Evolutionary conservation across 1,140 invertebrate species (phyloP), one percentile per base, ranked within the genome.

Genomic region (Drosophila biarmipes): DNA sequence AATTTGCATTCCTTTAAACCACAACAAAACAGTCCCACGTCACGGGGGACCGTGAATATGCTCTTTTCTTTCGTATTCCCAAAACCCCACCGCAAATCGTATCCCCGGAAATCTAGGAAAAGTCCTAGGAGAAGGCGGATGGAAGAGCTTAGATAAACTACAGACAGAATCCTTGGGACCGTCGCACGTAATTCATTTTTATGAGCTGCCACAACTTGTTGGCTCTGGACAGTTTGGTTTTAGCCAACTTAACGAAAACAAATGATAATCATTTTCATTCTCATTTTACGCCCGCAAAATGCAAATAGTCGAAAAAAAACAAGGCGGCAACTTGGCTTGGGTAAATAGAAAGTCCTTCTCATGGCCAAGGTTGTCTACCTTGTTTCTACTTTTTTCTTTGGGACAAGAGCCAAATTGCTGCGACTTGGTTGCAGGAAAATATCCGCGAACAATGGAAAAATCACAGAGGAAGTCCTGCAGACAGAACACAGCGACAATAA

Each of bases 161-260:
- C 17, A 10, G n/a, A 19, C 17, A 10, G n/a, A 19, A 62, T 73
- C 51, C 68, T 73, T 38, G 53, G 61, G 35, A 35, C 37, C 48
- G 29, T 45, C 51, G 45, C 54, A 76, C 55, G 82, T 87, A 87
- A 87, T 87, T 87, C 84, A 87, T 82, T 87, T 87, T 87, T 87
- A 87, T 86, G 78, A 82, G 80, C 59, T 82, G 80, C 80, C 76
- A 77, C 80, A 78, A 85, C 64, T 82, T 78, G 58, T 71, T 78
- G 66, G 78, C 51, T 80, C 54, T 56, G 73, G 73, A 78, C 64
- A 69, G 67, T 62, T 46, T 54, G 56, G 52, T 54, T 61, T 54
- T 49, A 49, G 76, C 29, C 42, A 54, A 56, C 51, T 75, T 74
- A 87, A 87, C 84, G 75, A 78, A 82, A 89, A 87, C 75, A 89